Evolutionary conservation across 2,888 invertebrate species (phyloP).

Genomic region (Zaprionus bogoriensis): DNA sequence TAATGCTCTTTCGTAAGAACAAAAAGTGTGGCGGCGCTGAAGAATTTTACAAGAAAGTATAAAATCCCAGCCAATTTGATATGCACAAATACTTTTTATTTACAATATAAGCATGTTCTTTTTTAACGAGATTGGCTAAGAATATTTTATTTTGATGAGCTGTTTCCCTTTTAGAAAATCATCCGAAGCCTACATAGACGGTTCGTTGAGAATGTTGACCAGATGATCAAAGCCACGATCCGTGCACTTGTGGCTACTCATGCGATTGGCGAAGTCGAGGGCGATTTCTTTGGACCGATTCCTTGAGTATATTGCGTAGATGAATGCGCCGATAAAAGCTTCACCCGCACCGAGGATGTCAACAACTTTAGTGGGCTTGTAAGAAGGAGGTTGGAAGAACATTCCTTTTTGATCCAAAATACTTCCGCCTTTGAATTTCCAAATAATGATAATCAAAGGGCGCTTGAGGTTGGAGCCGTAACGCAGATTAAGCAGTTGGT

Average conservation of each 20-base stretch:
- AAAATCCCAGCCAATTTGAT: too few species aligned
- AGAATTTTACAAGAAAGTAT: too few species aligned
- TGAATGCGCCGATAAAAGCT: slow-evolving; percentile 86
- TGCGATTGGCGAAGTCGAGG: slow-evolving; percentile 85
- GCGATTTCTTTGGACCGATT: slow-evolving; percentile 81
- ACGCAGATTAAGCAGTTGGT: slow-evolving; percentile 66
- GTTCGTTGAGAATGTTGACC: slow-evolving; percentile 11
- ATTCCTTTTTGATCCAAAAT: slow-evolving; percentile 76
- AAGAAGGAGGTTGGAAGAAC: slow-evolving; percentile 83
- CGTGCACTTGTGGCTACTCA: slow-evolving; percentile 86
- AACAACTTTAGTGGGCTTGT: slow-evolving; percentile 83
- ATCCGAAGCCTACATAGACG: slow-evolving; percentile 22
- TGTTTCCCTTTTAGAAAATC: too few species aligned
- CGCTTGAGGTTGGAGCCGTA: slow-evolving; percentile 62
- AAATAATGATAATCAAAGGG: slow-evolving; percentile 83
- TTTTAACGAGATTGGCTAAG: too few species aligned
- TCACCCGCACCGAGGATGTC: slow-evolving; percentile 88
- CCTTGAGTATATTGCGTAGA: slow-evolving; percentile 84
- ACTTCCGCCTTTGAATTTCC: slow-evolving; percentile 81
- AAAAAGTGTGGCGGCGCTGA: too few species aligned
- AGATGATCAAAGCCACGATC: slow-evolving; percentile 83
- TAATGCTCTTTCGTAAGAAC: too few species aligned
- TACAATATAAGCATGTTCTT: too few species aligned
- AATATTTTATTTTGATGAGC: too few species aligned
- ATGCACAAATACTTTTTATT: too few species aligned